Conservation (phyloP, 2,113 vertebrate species). For the Brachypodius melanocephalos region DNA sequence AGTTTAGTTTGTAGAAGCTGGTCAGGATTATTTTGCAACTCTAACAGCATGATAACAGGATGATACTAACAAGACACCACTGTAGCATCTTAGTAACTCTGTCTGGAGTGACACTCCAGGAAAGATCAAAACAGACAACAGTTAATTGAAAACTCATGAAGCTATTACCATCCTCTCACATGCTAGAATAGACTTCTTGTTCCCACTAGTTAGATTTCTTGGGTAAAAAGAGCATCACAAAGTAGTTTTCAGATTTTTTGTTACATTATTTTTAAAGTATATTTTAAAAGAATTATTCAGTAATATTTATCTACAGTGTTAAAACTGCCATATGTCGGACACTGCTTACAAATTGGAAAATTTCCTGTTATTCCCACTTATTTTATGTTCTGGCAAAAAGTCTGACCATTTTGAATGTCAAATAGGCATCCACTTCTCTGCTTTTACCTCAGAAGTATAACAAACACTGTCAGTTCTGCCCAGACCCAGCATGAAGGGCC, state of each 20-base stretch:
- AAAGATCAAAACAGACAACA: neutral
- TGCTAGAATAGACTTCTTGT: neutral
- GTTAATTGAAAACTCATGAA: neutral
- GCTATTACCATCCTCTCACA: neutral
- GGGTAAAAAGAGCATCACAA: neutral
- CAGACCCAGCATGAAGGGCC: neutral
- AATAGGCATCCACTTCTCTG: neutral
- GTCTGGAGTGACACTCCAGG: neutral
- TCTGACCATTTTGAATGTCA: neutral
- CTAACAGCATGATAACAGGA: neutral
- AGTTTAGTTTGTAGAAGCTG: neutral
- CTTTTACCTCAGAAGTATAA: neutral
- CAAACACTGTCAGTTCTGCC: neutral
- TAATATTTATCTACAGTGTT: neutral
- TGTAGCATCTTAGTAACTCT: neutral
- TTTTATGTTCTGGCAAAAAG: neutral
- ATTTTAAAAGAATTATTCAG: neutral
- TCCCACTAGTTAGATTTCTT: neutral
- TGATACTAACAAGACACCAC: neutral
- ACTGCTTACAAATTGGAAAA: neutral
- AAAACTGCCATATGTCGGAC: neutral
- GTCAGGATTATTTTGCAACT: neutral
- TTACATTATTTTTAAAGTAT: neutral
- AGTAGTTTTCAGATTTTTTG: neutral
- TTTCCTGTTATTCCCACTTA: neutral